Conservation (phyloP, 2,888 invertebrate genomes). For the Luffia ferchaultella region DNA sequence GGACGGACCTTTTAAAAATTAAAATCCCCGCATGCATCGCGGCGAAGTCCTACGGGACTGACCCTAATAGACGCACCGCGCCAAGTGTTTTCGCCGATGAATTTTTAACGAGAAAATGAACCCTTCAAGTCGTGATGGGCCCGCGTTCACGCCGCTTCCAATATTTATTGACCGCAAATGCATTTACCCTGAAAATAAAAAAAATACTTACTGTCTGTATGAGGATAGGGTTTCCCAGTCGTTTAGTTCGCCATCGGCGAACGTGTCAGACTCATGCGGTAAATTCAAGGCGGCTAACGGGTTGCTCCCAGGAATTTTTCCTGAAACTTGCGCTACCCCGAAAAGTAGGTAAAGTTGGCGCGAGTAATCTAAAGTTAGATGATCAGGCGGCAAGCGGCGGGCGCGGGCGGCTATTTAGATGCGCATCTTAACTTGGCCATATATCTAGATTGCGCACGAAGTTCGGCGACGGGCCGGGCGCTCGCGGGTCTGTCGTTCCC, state of each 20-base stretch:
- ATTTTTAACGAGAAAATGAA: slow-evolving; percentile 46
- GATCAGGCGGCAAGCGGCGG: slow-evolving; percentile 54
- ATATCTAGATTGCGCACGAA: slow-evolving; percentile 60
- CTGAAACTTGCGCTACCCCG: slow-evolving; percentile 35
- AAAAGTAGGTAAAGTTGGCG: slow-evolving; percentile 51
- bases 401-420: slow-evolving; percentile 60
- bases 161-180: slow-evolving; percentile 6
- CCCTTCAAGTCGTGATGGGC: slow-evolving; percentile 36
- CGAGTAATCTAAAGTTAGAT: slow-evolving; percentile 66
- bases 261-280: slow-evolving; percentile 42
- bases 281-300: slow-evolving; percentile 52
- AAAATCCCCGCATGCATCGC: slow-evolving; percentile 21
- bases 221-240: not conserved
- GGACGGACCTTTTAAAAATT: slow-evolving; percentile 36
- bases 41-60: slow-evolving; percentile 24
- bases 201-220: not conserved
- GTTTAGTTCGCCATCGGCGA: slow-evolving; percentile 1
- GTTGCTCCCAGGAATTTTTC: slow-evolving; percentile 38
- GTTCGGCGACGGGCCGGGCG: slow-evolving; percentile 25
- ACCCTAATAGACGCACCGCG: slow-evolving; percentile 39
- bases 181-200: not conserved
- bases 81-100: slow-evolving; percentile 51
- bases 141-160: not conserved
- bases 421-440: slow-evolving; percentile 63
- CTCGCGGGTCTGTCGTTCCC: not conserved